Conservation (phyloP, 2,797 vertebrate genomes). For the Mastacembelus armatus region DNA sequence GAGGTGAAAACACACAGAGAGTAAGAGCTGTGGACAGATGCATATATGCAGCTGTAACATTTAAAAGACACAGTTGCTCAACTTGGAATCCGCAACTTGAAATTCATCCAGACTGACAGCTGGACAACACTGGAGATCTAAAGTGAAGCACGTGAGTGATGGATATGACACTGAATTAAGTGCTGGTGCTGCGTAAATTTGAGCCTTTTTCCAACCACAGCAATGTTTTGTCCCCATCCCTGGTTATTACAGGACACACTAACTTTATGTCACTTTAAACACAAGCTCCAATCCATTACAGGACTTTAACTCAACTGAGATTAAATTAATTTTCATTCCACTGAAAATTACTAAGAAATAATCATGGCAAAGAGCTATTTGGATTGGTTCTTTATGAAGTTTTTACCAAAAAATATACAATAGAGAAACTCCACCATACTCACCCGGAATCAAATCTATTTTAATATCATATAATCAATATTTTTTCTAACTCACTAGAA, state of each 20-base stretch:
- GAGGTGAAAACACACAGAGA: not conserved
- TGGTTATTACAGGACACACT: not conserved
- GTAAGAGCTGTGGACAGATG: constrained; percentile 21
- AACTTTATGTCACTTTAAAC: not conserved
- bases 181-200: not conserved
- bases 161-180: not conserved
- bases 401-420: constrained; percentile 1
- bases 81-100: not conserved
- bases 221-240: not conserved
- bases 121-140: not conserved
- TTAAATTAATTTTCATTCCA: constrained; percentile 23
- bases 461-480: constrained; percentile 21
- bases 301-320: constrained; percentile 5
- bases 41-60: constrained; percentile 10
- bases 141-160: not conserved
- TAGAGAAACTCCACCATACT: constrained; percentile 18
- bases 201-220: not conserved
- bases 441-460: constrained; percentile 39
- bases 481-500: not conserved
- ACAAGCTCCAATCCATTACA: constrained; percentile 4
- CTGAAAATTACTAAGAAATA: constrained; percentile 8
- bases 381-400: constrained; percentile 25
- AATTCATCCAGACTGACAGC: not conserved
- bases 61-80: not conserved
- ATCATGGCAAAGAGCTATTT: constrained; percentile 33